Conservation (phyloP, 2,797 vertebrate genomes). For the Poliocrania exsul region DNA sequence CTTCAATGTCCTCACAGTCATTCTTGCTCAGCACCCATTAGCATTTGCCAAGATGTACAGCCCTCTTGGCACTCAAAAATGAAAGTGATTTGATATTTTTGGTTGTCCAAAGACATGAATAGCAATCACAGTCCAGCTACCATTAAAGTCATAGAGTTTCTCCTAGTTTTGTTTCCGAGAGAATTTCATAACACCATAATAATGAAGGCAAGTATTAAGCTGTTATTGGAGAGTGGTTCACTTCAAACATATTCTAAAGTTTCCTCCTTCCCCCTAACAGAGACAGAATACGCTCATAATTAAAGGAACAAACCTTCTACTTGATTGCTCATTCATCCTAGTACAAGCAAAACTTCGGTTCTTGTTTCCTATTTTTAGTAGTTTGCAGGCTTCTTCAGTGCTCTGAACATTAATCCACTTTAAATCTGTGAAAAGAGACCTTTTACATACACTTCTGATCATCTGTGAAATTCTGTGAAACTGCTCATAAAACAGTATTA, state of each 20-base stretch:
- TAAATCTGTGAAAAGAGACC: constrained; percentile 78
- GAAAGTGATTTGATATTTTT: neutral
- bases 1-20: neutral
- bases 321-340: constrained; percentile 91
- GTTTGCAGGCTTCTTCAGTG: constrained; percentile 82
- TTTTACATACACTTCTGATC: neutral
- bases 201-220: neutral
- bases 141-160: neutral
- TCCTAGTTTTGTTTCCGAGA: neutral
- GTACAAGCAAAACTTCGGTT: constrained; percentile 89
- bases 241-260: neutral
- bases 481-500: neutral
- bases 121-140: neutral
- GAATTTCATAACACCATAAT: neutral
- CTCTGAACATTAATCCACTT: constrained; percentile 87
- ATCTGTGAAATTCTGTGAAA: neutral
- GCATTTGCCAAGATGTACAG: neutral
- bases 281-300: neutral
- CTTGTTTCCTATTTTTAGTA: constrained; percentile 87
- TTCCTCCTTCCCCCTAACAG: neutral
- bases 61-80: neutral
- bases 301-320: constrained; percentile 83
- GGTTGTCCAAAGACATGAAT: neutral
- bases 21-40: neutral
- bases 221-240: neutral